These are phyloP conservation scores for Momotus momota DNA, from an alignment of 2,797 vertebrate species.

Conservation along the genomic window DNA sequence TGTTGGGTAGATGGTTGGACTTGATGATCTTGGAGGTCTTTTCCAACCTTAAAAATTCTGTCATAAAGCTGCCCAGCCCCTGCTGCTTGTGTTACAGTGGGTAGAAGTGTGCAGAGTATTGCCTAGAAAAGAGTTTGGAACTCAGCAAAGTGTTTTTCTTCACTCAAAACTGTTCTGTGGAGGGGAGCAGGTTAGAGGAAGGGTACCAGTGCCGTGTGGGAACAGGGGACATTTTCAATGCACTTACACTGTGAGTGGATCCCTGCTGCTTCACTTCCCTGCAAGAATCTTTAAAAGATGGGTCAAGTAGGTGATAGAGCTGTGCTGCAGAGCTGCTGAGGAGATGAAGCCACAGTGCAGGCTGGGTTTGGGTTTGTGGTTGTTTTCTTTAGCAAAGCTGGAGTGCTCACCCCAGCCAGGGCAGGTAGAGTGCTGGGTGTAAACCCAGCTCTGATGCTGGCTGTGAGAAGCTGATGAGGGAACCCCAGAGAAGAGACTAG, in stretches of 20 bases:
- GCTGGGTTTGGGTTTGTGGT: background rate
- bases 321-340: background rate
- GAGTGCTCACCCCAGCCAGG: background rate
- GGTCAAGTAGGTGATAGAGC: background rate
- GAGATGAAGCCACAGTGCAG: background rate
- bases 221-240: background rate
- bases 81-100: fast-evolving
- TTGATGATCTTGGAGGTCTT: too few relatives aligned
- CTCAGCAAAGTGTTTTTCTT: background rate
- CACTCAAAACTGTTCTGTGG: background rate
- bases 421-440: background rate
- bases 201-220: fast-evolving
- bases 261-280: background rate
- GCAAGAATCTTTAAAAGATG: background rate
- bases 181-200: background rate
- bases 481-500: background rate
- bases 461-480: background rate
- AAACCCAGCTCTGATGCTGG: background rate
- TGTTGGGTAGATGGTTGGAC: too few relatives aligned
- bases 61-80: background rate
- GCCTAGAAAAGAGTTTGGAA: background rate
- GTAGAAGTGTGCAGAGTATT: too few relatives aligned
- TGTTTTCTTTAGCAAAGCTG: background rate
- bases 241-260: background rate
- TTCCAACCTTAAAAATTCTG: too few relatives aligned